Base-by-base conservation (phyloP, 2,113 vertebrate species). In the Corvus cornix region DNA sequence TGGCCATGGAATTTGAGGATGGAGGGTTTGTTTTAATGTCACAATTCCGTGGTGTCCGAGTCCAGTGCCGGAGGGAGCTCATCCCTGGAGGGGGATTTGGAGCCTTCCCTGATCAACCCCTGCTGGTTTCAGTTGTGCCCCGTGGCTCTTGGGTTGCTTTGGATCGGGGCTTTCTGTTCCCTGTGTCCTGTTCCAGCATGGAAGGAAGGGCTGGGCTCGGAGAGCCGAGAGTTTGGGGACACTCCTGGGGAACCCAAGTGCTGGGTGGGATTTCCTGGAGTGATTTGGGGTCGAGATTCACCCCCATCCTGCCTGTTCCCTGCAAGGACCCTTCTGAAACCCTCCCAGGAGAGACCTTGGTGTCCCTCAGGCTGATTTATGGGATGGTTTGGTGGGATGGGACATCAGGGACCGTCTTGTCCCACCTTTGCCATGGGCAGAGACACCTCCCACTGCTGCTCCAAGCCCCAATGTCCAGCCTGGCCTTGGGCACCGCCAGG, bases 11-110 rank as follows among this genome's bases (percentile, higher is more conserved):
- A 43, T 21, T n/a, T 28, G 37, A 14, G 68, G 58, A 16, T 17
- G 33, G 7, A 9, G 1, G 20, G 46, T 2, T 48, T 2, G 59
- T 55, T 66, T 58, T 22, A 35, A 9, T 15, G 22, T 37, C 44
- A 0, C 7, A 11, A 7, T 44, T 80, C 16, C 2, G 15, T 0
- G 0, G 11, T 24, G 49, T 41, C 44, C 0, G 3, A 17, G 53
- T 24, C 16, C 41, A 68, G 35, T 33, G 55, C 31, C 7, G 39
- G 51, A 58, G 37, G 20, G 63, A 70, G 31, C 44, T 86, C 31
- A 26, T 11, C 27, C 44, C 44, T 63, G n/a, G 27, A 35, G 35
- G 16, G 24, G 2, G 3, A 15, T 52, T 82, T 79, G 28, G 23
- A 16, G 14, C 24, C 17, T 72, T 4, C 30, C 60, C 55, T 35